Conservation (phyloP, 2,797 vertebrate genomes). For the Coendou prehensilis region DNA sequence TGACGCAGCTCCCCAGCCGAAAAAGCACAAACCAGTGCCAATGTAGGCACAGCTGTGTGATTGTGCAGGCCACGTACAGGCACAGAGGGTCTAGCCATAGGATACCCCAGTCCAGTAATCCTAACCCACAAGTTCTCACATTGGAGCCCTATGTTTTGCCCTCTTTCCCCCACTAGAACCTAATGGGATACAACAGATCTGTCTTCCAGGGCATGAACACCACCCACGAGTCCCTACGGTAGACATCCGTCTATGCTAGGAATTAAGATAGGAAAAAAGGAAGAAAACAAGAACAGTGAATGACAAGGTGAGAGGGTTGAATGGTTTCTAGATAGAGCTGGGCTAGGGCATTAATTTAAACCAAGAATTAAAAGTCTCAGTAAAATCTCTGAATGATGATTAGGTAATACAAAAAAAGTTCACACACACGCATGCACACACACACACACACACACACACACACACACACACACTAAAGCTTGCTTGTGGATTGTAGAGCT, state of each 20-base stretch:
- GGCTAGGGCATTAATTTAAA: not conserved
- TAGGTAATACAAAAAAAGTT: not conserved
- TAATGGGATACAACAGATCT: not conserved
- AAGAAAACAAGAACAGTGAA: not conserved
- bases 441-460: not conserved
- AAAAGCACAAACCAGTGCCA: not conserved
- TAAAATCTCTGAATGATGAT: not conserved
- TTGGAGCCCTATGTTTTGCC: not conserved
- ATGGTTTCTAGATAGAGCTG: not conserved
- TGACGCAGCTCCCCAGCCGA: not conserved
- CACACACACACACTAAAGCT: not conserved
- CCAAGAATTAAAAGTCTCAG: not conserved
- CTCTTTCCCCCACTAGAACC: not conserved
- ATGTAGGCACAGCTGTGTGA: not conserved
- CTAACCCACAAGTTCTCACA: not conserved
- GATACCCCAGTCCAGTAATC: not conserved
- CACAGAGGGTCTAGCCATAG: not conserved
- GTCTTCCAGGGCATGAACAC: not conserved
- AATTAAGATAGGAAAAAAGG: not conserved
- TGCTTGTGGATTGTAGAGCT: not conserved
- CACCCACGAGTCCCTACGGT: not conserved
- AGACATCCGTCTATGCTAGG: too few species aligned
- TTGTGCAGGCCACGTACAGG: fast-evolving
- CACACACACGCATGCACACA: not conserved
- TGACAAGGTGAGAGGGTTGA: not conserved